Evolutionary conservation across 2,113 vertebrate genomes (phyloP), one percentile per base, ranked within the genome.

Genomic region (Microtus richardsoni): DNA sequence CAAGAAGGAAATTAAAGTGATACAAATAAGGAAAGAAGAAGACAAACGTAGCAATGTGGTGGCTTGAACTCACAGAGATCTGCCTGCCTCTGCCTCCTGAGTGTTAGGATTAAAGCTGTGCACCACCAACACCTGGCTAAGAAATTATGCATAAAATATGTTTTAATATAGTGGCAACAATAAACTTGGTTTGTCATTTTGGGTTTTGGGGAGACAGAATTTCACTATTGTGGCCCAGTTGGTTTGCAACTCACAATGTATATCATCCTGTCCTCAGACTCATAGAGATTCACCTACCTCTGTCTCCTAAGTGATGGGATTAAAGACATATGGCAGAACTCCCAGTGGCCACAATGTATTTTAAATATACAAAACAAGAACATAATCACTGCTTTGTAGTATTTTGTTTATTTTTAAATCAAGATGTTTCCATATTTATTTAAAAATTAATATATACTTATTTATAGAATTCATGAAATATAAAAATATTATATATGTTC

Each of bases 331-430:
- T 14, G 5, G 13, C 17, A 19, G 26, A 30, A 41, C 13, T 64
- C n/a, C 24, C 58, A 41, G 80, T 62, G 24, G n/a, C 16, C 44
- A 33, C 82, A 66, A 66, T 19, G 8, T 88, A 22, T 79, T 95
- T 94, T 78, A 77, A 92, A 83, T 52, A 85, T 33, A 64, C 3
- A 83, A 94, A 91, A 66, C 22, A 89, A 96, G 94, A 75, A 73
- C 36, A 3, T 33, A 41, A 74, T 47, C 49, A 71, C 19, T 77
- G 49, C 41, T 70, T 2, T 88, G 28, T 49, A 82, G 12, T 36
- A 83, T 30, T 44, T 41, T 62, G n/a, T 83, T 62, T 78, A 83
- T 78, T 91, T 95, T 74, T 33, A 79, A 62, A 77, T 62, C 39
- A 47, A 71, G 47, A 28, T 22, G 90, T 93, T 64, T 90, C 3